A percentile compares a stretch with the other conserved stretches of the same genome.
Conservation (phyloP, 2,113 vertebrate species). For the Oncorhynchus keta region DNA sequence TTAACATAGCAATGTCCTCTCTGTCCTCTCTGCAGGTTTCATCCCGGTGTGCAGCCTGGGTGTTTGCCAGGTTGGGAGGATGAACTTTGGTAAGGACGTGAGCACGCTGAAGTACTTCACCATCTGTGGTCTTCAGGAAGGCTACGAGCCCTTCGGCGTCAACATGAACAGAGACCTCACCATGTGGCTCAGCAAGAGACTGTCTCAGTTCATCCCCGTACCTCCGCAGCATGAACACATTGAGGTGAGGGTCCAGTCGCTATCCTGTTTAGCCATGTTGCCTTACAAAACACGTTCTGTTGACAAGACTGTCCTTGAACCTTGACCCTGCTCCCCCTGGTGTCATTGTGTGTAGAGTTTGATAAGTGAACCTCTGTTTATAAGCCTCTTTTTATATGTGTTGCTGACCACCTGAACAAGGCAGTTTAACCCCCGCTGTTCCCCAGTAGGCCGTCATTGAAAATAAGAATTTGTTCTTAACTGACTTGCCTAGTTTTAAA, state of each 20-base stretch:
- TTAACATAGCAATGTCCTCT: neutral
- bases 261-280: neutral
- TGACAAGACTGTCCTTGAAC: too few relatives aligned
- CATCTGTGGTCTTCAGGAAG: slow-evolving; percentile 96
- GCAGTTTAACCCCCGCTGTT: too few relatives aligned
- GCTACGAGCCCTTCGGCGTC: slow-evolving; percentile 94
- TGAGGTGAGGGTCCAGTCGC: slow-evolving; percentile 73
- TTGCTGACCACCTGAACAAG: too few relatives aligned
- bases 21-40: slow-evolving; percentile 74
- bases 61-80: slow-evolving; percentile 86
- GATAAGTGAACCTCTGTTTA: too few relatives aligned
- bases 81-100: slow-evolving; percentile 97
- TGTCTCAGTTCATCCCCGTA: slow-evolving; percentile 91
- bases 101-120: slow-evolving; percentile 95
- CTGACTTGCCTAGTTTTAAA: too few relatives aligned
- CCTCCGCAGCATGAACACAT: slow-evolving; percentile 89
- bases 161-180: slow-evolving; percentile 95
- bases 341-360: too few relatives aligned
- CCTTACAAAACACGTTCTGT: neutral
- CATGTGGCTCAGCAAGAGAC: slow-evolving; percentile 96
- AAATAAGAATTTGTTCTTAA: too few relatives aligned
- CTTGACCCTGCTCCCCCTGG: too few relatives aligned
- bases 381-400: too few relatives aligned
- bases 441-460: too few relatives aligned
- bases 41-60: slow-evolving; percentile 93